phyloP scores from a whole-genome alignment of 2,113 vertebrate species.

The Oriolus oriolus region DNA sequence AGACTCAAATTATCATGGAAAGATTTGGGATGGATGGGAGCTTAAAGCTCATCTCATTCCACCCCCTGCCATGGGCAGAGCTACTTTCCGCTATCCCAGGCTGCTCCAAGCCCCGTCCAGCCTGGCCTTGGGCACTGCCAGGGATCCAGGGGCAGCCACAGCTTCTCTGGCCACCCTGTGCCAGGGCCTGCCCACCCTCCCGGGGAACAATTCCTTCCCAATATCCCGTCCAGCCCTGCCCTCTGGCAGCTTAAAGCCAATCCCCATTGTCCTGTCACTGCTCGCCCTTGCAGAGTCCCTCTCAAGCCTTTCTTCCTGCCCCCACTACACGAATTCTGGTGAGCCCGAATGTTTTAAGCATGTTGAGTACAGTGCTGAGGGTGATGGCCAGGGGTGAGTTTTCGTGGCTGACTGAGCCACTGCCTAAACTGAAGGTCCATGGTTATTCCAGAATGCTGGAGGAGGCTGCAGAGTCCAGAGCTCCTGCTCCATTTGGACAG shows the following conservation, averaged over 20 bases:
- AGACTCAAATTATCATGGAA: neutral
- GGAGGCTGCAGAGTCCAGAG: neutral
- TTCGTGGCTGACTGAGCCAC: neutral
- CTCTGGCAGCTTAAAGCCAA: neutral
- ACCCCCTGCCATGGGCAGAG: neutral
- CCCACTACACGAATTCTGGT: neutral
- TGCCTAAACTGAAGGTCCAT: neutral
- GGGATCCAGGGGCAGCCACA: neutral
- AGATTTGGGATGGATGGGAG: neutral
- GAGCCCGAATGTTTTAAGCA: neutral
- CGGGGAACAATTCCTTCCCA: neutral
- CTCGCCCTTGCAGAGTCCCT: neutral
- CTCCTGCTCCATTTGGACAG: accelerated
- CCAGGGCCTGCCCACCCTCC: neutral
- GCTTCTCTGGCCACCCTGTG: neutral
- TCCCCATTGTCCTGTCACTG: neutral
- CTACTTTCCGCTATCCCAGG: neutral
- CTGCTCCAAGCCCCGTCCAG: accelerated
- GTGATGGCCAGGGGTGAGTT: neutral
- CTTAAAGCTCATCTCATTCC: neutral
- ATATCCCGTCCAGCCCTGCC: neutral
- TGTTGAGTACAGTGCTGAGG: neutral
- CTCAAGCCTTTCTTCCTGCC: neutral
- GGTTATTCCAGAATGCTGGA: neutral
- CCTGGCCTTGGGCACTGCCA: neutral